Evolutionary conservation across 2,113 vertebrate species (phyloP), one percentile per base, ranked within the genome.

Genomic region (Bostrychus sinensis): DNA sequence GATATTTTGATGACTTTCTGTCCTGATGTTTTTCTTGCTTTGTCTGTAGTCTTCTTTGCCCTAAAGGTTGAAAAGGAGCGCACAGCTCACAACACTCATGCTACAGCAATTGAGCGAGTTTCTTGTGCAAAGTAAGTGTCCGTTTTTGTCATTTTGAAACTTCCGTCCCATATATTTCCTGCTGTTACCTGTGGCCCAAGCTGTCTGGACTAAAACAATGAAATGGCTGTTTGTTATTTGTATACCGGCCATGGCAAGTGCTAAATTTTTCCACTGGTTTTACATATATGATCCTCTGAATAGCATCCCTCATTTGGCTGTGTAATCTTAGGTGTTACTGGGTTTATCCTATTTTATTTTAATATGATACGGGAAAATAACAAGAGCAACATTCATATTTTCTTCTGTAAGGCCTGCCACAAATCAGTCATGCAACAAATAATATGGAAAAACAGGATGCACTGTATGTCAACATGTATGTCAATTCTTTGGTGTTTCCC

Each of bases 61-160:
- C 90, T 89, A 68, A 98, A 96, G 86, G 90, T 98, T 54, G 96
- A 98, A 46, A 93, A 92, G 17, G 95, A 95, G 79, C 93, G 94
- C 86, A 94, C 83, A 70, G 66, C 43, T 7, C 74, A 86, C 3
- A 89, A 89, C 0, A 60, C 75, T 9, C 89, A 89, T 6, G 77
- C 90, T 0, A 64, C 93, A 0, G 81, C 89, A 56, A 95, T 95
- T 2, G 93, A 96, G 13, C 89, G 95, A 0, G 92, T 97, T 65
- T 94, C 91, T 62, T 96, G 93, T 66, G 96, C 96, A 87, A 97
- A 93, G 96, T 98, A 84, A 95, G 96, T 95, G 16, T 2, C 14
- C 14, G 22, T 30, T 36, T 20, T 26, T 51, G 7, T 4, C 51
- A 12, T 10, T 3, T 37, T 53, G 16, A 9, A 17, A 28, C 4